Base-by-base conservation (phyloP, 2,797 vertebrate genomes). In the Hyperoplus lanceolatus region DNA sequence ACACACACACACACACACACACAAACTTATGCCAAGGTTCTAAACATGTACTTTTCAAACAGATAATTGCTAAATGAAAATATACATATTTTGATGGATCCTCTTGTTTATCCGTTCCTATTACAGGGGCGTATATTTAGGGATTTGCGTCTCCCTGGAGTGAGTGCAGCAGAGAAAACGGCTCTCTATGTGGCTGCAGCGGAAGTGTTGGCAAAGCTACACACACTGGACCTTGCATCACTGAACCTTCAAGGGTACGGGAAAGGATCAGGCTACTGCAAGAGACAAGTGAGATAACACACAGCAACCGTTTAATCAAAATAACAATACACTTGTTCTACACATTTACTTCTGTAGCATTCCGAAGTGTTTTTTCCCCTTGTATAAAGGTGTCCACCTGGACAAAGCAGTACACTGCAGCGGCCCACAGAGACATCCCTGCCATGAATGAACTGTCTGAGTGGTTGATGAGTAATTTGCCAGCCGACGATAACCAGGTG, bases 61-160 rank as follows among this genome's bases (percentile, higher is more conserved):
- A 50, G 46, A 55, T 16, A 21, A 42, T 29, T 12, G 10, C 46
- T 1, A 58, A 5, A 39, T 60, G 0, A 51, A 45, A 45, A 39
- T 1, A 16, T 66, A 5, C 9, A 55, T 54, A 7, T 60, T 59
- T 1, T 21, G 15, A 63, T 15, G 18, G 1, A 18, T 1, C 0
- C 1, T n/a, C 3, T 45, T 81, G 9, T 0, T 78, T n/a, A 4
- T 77, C 15, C 45, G 10, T 70, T 3, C 62, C 1, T 73, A 8
- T 38, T 72, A 29, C 73, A 99, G 98, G 98, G 97, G 0, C 96
- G 97, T 18, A 95, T 99, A 85, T 99, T 98, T 83, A 93, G 92
- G 82, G 95, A 98, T 82, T n/a, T 94, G 6, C 90, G 94, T 0
- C 81, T 98, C 48, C 94, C 96, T 59, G 96, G 92, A 69, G 83